Base-by-base conservation (phyloP, 2,888 invertebrate species). In the Strigamia maritima region DNA sequence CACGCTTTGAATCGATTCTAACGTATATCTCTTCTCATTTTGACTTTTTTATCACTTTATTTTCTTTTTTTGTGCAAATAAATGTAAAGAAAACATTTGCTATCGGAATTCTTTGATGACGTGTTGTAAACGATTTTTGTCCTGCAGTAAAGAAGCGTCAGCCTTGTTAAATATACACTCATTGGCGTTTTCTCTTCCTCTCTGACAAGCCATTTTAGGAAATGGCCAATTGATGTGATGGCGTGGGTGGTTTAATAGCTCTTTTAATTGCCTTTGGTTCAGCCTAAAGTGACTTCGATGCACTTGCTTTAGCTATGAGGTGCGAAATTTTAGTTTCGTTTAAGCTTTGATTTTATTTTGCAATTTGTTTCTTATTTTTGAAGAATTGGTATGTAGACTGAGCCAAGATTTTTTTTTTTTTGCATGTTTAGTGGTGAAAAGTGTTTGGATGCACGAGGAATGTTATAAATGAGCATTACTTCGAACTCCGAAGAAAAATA, bases 161-260 rank as follows among this genome's bases (percentile, higher is more conserved):
- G 65, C 14, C 65, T 26, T 65, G 65, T 65, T 65, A 65, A 65
- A 65, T 65, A 65, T 65, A 65, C 16, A 65, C 65, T 65, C 26
- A 65, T 65, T 65, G 26, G 26, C 8, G 26, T 65, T 28, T n/a
- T 65, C 24, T 65, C 65, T 65, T 28, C 12, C 65, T 65, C 65
- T 65, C 65, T 65, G 65, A 28, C 65, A 65, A 65, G 65, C 65
- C 65, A 65, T 65, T 65, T 65, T 65, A 65, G 65, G 65, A 65
- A 65, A 65, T 65, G 65, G 65, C 65, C 65, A 65, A 65, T 65
- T 65, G 65, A 65, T 65, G 65, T 65, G 65, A 65, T 28, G 65
- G 65, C 65, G 65, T 65, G 65, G 65, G 65, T 65, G 65, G 65
- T 65, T 65, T 65, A 65, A 65, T 26, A 26, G 28, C 65, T 8